Evolutionary conservation across 2,113 vertebrate species (phyloP).

Genomic region (Podocnemis expansa): DNA sequence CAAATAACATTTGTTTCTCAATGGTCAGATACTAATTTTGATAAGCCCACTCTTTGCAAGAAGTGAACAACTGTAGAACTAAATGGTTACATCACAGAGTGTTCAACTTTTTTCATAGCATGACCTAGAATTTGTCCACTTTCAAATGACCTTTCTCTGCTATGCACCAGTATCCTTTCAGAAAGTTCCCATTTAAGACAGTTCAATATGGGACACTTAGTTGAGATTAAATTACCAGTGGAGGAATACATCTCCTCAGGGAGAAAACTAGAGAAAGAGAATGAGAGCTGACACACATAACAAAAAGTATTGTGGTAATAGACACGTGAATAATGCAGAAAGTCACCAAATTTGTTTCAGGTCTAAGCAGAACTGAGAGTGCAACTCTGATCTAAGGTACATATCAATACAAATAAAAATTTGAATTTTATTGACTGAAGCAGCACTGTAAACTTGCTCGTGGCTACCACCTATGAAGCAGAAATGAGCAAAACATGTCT

Average conservation of each 20-base stretch:
- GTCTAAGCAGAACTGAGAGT: neutral
- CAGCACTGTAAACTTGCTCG: neutral
- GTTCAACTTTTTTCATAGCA: neutral
- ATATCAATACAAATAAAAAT: neutral
- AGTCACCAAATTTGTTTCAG: rapidly evolving
- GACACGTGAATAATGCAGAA: neutral
- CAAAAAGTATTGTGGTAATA: neutral
- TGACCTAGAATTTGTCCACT: neutral
- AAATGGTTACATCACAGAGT: neutral
- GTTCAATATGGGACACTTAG: neutral
- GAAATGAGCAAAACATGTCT: neutral
- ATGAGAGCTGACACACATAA: neutral
- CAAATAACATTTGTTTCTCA: too few species aligned
- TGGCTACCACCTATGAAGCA: neutral
- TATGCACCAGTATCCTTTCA: rapidly evolving
- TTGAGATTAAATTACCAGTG: neutral
- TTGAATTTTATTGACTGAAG: neutral
- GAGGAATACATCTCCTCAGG: neutral
- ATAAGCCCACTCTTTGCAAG: too few species aligned
- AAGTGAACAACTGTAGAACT: neutral
- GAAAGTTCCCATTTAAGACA: neutral
- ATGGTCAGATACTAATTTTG: too few species aligned
- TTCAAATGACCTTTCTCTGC: neutral
- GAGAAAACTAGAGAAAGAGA: rapidly evolving
- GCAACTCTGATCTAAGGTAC: neutral